A percentile compares a stretch with the other conserved stretches of the same genome.
Evolutionary conservation across 2,113 vertebrate genomes (phyloP).

Genomic region (Erpornis zantholeuca): DNA sequence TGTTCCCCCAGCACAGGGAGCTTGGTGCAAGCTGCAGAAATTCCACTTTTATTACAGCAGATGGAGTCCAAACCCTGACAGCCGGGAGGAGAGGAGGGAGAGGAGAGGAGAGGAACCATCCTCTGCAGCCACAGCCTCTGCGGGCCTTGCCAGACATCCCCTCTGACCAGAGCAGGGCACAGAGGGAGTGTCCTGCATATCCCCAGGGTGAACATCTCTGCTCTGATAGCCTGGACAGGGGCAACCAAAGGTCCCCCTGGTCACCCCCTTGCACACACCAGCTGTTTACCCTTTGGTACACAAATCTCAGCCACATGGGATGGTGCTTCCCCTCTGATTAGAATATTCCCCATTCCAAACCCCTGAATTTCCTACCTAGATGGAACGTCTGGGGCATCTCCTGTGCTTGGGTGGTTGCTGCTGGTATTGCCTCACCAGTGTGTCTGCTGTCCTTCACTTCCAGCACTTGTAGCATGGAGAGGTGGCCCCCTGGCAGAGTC

Average conservation of each 20-base stretch:
- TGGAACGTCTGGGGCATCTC: not conserved
- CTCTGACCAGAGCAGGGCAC: not conserved
- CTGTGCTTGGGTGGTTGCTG: not conserved
- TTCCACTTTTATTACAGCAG: constrained; percentile 49
- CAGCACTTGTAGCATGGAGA: not conserved
- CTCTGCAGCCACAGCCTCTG: not conserved
- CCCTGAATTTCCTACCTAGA: not conserved
- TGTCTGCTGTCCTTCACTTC: not conserved
- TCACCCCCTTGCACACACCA: no score
- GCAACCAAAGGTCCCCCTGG: no score
- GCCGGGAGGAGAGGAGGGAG: not conserved
- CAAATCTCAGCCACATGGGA: not conserved
- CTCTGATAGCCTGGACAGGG: fast-evolving
- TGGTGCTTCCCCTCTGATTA: not conserved
- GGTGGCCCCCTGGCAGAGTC: not conserved
- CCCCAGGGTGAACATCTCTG: not conserved
- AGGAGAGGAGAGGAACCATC: no score
- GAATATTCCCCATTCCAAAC: not conserved
- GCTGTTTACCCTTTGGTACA: not conserved
- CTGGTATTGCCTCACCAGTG: not conserved
- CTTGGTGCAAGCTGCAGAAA: not conserved
- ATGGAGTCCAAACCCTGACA: not conserved
- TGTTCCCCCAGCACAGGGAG: not conserved
- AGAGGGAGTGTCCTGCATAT: not conserved
- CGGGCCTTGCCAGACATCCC: not conserved